Base-by-base conservation (phyloP, 2,113 vertebrate species). In the Nannobrachium achirus region DNA sequence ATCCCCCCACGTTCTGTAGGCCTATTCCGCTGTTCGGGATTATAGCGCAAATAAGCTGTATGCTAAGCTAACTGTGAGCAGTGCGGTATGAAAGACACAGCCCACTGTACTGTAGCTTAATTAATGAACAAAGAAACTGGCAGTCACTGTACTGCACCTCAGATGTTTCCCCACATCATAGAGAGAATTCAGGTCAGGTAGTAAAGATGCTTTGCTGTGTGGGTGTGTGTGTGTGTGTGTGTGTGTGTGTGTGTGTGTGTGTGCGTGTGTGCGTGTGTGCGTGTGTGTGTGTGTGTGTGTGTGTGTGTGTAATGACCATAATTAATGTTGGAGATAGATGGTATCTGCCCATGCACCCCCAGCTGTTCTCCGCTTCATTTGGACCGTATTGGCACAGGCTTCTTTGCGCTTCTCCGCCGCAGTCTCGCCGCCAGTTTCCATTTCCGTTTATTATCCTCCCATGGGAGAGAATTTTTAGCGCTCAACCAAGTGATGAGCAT, bases 81-180 rank as follows among this genome's bases (percentile, higher is more conserved):
- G 75, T 65, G 61, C 46, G 69, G 70, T 13, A 33, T 50, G 70
- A 80, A 82, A 85, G 85, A 75, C 81, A 81, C 61, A 71, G 52
- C 55, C 44, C 71, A 15, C 33, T 33, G 60, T 20, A 45, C 56
- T 46, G 14, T 15, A 66, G 69, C 44, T 72, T 69, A 46, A 84
- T 86, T 75, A 81, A 85, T 85, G 53, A 66, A 74, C 69, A 10
- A 42, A 42, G 25, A 33, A 33, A 33, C 39, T 79, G 69, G 74
- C 69, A 76, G 79, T 83, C 71, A 14, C 15, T 67, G 68, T 67
- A 42, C 44, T 62, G 10, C 71, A 80, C 58, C 73, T 82, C 66
- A 52, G 25, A 40, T 69, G 53, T 69, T 39, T 15, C 19, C 42
- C 18, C 25, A 5, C 20, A 10, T 49, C 18, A 40, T 14, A 19